A percentile compares a stretch with the other conserved stretches of the same genome.
Conservation (phyloP, 2,797 vertebrate species). For the Australoheros facetus region DNA sequence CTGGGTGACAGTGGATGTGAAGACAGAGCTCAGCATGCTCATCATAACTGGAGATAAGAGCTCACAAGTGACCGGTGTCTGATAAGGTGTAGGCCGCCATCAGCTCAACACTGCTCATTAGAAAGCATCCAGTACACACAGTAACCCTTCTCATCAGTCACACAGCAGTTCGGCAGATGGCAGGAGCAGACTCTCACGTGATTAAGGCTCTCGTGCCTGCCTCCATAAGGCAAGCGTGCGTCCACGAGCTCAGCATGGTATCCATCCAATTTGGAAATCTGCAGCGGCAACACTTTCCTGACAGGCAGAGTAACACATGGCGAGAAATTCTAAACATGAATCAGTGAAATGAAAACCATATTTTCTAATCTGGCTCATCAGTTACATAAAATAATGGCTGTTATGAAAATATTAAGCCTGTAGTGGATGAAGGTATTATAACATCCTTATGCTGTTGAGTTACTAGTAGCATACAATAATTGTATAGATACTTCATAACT, state of each 20-base stretch:
- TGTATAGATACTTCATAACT: neutral
- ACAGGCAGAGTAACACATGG: constrained; percentile 13
- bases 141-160: constrained; percentile 37
- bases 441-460: neutral
- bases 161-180: constrained; percentile 49
- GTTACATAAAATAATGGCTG: constrained; percentile 3
- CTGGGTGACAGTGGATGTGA: constrained; percentile 19
- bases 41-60: constrained; percentile 3
- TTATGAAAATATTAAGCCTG: constrained; percentile 2
- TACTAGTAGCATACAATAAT: neutral
- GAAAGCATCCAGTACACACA: constrained; percentile 48
- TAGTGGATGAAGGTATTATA: constrained; percentile 21
- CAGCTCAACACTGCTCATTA: constrained; percentile 43
- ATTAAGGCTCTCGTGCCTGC: constrained; percentile 43
- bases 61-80: constrained; percentile 24
- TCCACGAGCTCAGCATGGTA: constrained; percentile 37
- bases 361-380: constrained; percentile 9
- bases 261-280: constrained; percentile 33
- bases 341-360: constrained; percentile 4
- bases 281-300: constrained; percentile 14
- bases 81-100: constrained; percentile 43
- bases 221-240: constrained; percentile 37
- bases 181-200: constrained; percentile 34
- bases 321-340: constrained; percentile 12
- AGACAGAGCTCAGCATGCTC: constrained; percentile 24